Evolutionary conservation across 2,888 invertebrate species (phyloP).

Genomic region (Cephus pygmeus): DNA sequence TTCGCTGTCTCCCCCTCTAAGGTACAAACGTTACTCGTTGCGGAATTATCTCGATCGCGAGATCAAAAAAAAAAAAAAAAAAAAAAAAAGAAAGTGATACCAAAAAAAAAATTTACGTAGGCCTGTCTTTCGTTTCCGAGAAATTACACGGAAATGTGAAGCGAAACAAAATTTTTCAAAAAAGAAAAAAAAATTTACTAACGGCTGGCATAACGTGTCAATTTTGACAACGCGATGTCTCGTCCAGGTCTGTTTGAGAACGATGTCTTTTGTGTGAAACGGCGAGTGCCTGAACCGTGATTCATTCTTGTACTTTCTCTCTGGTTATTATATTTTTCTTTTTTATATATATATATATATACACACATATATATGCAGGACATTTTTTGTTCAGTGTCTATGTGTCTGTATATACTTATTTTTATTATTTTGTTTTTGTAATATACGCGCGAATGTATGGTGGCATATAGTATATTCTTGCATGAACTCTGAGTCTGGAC

Average conservation of each 20-base stretch:
- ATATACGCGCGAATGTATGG: slow-evolving; percentile 3
- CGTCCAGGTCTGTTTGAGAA: slow-evolving; percentile 1
- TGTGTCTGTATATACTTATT: slow-evolving; percentile 16
- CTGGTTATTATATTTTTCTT: slow-evolving; percentile 3
- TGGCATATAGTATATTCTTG: slow-evolving; percentile 42
- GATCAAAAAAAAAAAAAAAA: too few relatives aligned
- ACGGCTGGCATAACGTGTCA: too few relatives aligned
- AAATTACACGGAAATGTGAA: too few relatives aligned
- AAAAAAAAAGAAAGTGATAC: too few relatives aligned
- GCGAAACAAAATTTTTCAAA: too few relatives aligned
- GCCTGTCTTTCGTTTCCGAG: too few relatives aligned
- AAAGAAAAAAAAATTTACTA: too few relatives aligned
- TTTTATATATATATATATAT: neutral
- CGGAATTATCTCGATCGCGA: too few relatives aligned
- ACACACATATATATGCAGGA: neutral
- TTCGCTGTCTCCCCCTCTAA: too few relatives aligned
- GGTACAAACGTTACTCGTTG: too few relatives aligned
- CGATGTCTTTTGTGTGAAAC: neutral
- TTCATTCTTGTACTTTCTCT: slow-evolving; percentile 8
- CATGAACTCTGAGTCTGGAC: slow-evolving; percentile 58
- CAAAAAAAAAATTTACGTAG: too few relatives aligned
- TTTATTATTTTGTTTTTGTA: slow-evolving; percentile 12
- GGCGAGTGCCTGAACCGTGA: neutral
- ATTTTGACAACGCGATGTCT: neutral
- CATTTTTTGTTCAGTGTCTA: slow-evolving; percentile 5